Base-by-base conservation (phyloP, 92 coral and sea anemone species). In the Anthopleura xanthogrammica region DNA sequence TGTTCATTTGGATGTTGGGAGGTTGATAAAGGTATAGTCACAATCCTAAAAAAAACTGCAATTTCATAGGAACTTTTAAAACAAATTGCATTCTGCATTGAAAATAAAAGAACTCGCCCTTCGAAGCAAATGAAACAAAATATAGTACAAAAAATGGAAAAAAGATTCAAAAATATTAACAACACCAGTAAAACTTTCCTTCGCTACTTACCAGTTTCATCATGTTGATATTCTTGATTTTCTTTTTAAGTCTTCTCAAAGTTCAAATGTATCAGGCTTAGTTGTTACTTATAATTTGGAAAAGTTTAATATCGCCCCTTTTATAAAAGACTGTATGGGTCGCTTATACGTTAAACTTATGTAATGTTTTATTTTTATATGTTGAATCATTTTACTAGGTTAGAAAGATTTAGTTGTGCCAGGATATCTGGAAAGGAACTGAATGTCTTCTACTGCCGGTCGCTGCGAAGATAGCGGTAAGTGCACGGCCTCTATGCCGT, bases 371-470 rank as follows among this genome's bases (percentile, higher is more conserved):
- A 62, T 62, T 62, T 62, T 62, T 62, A 23, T 62, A 62, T 14
- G 5, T 23, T n/a, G 70, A 11, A n/a, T 62, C 70, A 62, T 62
- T 62, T 62, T 23, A 20, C 29, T 23, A 62, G 2, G 29, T 20
- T 20, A 8, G 29, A 62, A 23, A 20, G 70, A 62, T 62, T 62
- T 23, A 62, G 36, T 12, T 62, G 0, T 62, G 70, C 70, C 70
- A 62, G 70, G 39, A 62, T 62, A 62, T 20, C 24, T 62, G 70
- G 23, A 62, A 62, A 62, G 70, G 70, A 62, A 62, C 70, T 62
- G 11, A 20, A 22, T 62, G 29, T 19, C 29, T 22, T 62, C 12
- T 4, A 62, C 70, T 62, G 70, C n/a, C 70, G 70, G 70, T 62
- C 70, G 58, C 58, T 11, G 13, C 3, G 14, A 54, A 54, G 7